Conservation (phyloP, 2,797 vertebrate species). For the Poeciliopsis paucimaculata region DNA sequence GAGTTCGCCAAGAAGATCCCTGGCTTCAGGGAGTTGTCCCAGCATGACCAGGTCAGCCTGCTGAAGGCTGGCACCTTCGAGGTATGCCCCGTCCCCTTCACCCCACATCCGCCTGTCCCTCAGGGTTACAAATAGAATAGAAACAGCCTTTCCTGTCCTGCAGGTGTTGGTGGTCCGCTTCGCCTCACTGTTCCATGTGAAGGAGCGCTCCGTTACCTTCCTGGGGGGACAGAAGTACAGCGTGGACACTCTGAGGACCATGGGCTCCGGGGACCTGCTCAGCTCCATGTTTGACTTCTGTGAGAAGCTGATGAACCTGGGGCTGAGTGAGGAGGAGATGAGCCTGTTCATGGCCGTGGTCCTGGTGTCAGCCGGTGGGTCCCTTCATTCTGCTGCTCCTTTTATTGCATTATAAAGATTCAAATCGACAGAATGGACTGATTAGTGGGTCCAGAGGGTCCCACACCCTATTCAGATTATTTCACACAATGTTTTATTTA, state of each 20-base stretch:
- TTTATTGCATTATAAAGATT: neutral
- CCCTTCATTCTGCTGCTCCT: neutral
- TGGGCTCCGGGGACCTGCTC: slow-evolving; percentile 95
- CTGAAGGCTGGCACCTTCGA: slow-evolving; percentile 97
- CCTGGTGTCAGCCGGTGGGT: slow-evolving; percentile 93
- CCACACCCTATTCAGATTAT: too few relatives aligned
- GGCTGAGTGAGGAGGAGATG: slow-evolving; percentile 96
- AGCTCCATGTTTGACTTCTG: slow-evolving; percentile 97
- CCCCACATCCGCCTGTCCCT: too few relatives aligned
- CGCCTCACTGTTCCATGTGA: slow-evolving; percentile 90
- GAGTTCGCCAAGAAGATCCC: slow-evolving; percentile 97
- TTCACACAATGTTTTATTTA: neutral
- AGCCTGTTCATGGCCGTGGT: slow-evolving; percentile 97
- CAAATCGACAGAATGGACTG: neutral
- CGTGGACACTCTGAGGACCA: slow-evolving; percentile 88
- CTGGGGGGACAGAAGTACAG: slow-evolving; percentile 92
- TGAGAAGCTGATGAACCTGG: slow-evolving; percentile 90
- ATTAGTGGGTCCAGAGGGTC: too few relatives aligned
- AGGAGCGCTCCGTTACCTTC: slow-evolving; percentile 92
- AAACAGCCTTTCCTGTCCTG: neutral
- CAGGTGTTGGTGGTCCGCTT: slow-evolving; percentile 97
- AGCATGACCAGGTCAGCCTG: slow-evolving; percentile 96
- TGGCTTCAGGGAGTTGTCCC: slow-evolving; percentile 92
- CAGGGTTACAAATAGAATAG: too few relatives aligned
- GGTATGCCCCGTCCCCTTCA: slow-evolving; percentile 69